Evolutionary conservation across 2,113 vertebrate genomes (phyloP).

Genomic region (Syrmaticus mikado): DNA sequence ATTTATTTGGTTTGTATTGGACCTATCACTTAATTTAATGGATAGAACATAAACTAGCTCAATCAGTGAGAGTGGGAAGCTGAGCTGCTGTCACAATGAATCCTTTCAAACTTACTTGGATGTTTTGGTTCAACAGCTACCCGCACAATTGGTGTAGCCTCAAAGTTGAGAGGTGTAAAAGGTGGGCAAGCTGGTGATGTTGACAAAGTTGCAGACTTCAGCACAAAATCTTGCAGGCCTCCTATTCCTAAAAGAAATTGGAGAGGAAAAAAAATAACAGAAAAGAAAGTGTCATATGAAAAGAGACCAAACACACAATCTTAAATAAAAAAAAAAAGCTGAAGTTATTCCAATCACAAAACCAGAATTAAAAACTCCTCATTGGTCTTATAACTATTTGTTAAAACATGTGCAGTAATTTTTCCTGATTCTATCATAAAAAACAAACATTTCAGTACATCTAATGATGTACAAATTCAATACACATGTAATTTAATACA

Average conservation of each 20-base stretch:
- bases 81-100: neutral
- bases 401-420: neutral
- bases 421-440: neutral
- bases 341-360: neutral
- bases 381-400: neutral
- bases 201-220: slow-evolving; percentile 94
- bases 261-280: neutral
- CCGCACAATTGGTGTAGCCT: slow-evolving; percentile 93
- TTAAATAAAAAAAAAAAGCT: neutral
- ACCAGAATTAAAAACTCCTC: neutral
- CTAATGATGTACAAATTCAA: neutral
- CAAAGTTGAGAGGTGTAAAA: slow-evolving; percentile 92
- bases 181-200: slow-evolving; percentile 87
- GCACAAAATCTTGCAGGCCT: slow-evolving; percentile 90
- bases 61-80: neutral
- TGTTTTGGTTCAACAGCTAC: slow-evolving; percentile 95
- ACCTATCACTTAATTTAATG: neutral
- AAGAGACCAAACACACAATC: neutral
- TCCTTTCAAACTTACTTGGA: slow-evolving; percentile 84
- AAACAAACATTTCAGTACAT: neutral
- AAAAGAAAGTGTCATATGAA: neutral
- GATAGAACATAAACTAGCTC: neutral
- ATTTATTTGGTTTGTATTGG: neutral
- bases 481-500: neutral
- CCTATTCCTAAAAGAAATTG: slow-evolving; percentile 85